phyloP scores from a whole-genome alignment of 37 sponge, comb jelly and placozoan species.

The Agelas oroides region DNA sequence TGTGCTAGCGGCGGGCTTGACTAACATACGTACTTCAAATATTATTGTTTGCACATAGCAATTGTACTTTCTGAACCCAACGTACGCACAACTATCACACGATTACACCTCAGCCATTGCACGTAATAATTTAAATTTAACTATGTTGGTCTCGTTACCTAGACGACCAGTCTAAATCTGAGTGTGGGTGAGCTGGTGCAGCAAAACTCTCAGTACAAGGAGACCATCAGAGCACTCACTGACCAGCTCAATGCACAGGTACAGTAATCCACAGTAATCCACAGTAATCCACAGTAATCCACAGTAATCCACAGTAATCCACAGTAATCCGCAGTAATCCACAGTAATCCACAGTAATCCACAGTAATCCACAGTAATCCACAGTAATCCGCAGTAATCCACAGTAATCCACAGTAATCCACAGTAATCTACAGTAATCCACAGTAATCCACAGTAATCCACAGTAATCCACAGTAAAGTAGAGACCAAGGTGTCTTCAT shows the following conservation, averaged over 20 bases:
- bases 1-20: no score
- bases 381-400: background rate
- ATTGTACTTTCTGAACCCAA: no score
- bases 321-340: background rate
- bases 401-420: background rate
- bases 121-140: no score
- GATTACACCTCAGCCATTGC: no score
- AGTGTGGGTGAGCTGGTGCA: background rate
- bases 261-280: background rate
- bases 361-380: background rate
- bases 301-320: background rate
- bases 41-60: no score
- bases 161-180: conserved; percentile 26
- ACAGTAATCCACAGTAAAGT: background rate
- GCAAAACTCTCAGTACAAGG: background rate
- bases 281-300: background rate
- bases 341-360: background rate
- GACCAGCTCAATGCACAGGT: conserved; percentile 4
- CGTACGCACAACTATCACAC: no score
- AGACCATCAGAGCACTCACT: background rate
- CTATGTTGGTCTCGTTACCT: no score
- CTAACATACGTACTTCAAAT: no score
- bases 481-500: background rate
- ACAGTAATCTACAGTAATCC: background rate
- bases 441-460: background rate